A percentile compares a stretch with the other conserved stretches of the same genome.
phyloP scores from a whole-genome alignment of 2,797 vertebrate genomes.

The Alauda arvensis region DNA sequence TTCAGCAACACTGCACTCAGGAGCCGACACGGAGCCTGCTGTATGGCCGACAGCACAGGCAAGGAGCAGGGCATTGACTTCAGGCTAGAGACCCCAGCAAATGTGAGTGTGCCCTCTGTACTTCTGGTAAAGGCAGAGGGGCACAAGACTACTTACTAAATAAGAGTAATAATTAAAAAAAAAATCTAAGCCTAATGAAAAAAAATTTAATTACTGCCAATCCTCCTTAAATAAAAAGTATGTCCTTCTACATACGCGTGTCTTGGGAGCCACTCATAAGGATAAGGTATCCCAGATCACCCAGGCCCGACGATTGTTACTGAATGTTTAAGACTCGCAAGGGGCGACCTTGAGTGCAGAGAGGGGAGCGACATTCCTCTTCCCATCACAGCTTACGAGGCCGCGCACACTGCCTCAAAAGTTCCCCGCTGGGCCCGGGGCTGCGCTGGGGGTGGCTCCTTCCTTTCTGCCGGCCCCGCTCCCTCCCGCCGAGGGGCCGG shows the following conservation, averaged over 20 bases:
- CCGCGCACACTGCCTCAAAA: accelerated
- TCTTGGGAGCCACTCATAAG: not conserved
- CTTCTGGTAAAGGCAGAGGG: not conserved
- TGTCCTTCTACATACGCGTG: not conserved
- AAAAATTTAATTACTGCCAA: not conserved
- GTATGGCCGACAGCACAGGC: not conserved
- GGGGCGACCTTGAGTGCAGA: no score
- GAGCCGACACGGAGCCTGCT: no score
- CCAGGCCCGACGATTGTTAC: not conserved
- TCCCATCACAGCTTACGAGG: no score
- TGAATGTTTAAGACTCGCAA: not conserved
- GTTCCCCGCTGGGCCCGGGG: no score
- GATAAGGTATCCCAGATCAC: not conserved
- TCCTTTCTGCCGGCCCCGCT: not conserved
- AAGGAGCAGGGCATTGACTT: not conserved
- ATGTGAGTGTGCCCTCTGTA: accelerated
- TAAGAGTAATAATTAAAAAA: not conserved
- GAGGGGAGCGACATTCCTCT: accelerated
- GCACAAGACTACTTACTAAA: no score
- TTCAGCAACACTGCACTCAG: not conserved
- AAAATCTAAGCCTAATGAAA: not conserved
- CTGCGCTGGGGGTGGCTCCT: accelerated
- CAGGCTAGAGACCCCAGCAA: not conserved
- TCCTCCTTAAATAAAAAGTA: not conserved
- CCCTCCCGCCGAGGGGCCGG: accelerated